Conservation (phyloP, 2,797 vertebrate genomes). For the Hydrophis major region DNA sequence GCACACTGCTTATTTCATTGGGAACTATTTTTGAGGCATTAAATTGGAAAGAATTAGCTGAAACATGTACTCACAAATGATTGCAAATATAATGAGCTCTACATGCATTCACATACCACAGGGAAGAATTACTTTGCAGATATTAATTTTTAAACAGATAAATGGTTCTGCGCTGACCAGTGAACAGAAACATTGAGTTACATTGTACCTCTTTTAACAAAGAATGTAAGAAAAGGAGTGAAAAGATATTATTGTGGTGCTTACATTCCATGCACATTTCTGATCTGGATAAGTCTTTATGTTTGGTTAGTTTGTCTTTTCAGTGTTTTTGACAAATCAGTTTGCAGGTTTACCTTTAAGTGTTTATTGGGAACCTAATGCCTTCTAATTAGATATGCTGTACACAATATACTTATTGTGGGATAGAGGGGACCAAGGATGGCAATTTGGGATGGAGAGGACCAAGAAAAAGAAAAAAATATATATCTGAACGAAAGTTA, state of each 20-base stretch:
- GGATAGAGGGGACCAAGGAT: not conserved
- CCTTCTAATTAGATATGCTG: not conserved
- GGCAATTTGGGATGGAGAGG: not conserved
- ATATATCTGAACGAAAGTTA: not conserved
- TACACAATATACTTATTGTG: not conserved
- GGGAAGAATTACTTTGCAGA: not conserved
- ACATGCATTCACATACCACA: not conserved
- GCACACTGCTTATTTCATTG: not conserved
- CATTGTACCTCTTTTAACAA: not conserved
- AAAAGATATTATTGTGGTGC: not conserved
- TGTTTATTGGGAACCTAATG: not conserved
- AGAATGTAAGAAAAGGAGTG: not conserved
- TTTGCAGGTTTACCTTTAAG: not conserved
- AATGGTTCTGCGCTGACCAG: not conserved
- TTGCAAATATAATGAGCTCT: not conserved
- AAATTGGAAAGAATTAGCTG: not conserved
- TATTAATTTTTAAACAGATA: not conserved
- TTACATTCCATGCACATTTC: not conserved
- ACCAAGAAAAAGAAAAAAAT: not conserved
- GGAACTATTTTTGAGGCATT: not conserved
- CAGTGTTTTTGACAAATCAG: not conserved
- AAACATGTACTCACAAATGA: not conserved
- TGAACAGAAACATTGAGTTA: not conserved
- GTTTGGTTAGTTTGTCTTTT: not conserved
- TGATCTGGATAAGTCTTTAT: not conserved